Conservation (phyloP, 2,888 invertebrate species). For the Pharmacophagus antenor region DNA sequence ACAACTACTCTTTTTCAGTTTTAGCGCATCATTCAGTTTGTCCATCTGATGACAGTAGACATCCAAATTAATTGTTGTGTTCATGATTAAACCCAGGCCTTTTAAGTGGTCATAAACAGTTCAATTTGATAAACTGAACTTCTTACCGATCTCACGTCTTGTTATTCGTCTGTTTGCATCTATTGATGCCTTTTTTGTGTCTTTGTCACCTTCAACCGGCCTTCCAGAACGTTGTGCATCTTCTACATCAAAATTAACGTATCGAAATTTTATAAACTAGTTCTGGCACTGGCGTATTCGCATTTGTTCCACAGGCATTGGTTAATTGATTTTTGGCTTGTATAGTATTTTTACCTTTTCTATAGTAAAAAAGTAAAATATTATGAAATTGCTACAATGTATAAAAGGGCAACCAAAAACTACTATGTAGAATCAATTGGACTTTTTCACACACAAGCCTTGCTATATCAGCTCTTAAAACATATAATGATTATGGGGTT, state of each 20-base stretch:
- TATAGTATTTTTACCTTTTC: constrained; percentile 5
- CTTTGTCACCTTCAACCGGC: constrained; percentile 22
- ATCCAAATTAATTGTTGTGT: too few species aligned
- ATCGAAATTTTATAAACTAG: not conserved
- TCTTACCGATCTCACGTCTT: constrained; percentile 36
- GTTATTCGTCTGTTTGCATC: constrained; percentile 38
- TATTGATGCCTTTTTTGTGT: constrained; percentile 35
- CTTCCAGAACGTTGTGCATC: constrained; percentile 25
- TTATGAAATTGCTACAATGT: not conserved
- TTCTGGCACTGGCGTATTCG: not conserved
- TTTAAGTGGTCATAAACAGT: constrained; percentile 33
- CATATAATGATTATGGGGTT: too few species aligned
- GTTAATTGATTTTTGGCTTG: not conserved
- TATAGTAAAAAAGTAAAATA: not conserved
- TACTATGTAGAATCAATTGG: too few species aligned
- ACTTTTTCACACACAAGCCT: too few species aligned
- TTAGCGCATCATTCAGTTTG: too few species aligned
- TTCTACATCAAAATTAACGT: constrained; percentile 1
- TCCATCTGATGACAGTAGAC: too few species aligned
- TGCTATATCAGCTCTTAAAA: too few species aligned
- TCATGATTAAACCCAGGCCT: constrained; percentile 31
- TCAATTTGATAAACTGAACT: constrained; percentile 33
- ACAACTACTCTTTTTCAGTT: too few species aligned
- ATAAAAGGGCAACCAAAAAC: too few species aligned
- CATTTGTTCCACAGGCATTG: not conserved